Evolutionary conservation across 2,797 vertebrate genomes (phyloP).

Genomic region (Benthosema pterotum): DNA sequence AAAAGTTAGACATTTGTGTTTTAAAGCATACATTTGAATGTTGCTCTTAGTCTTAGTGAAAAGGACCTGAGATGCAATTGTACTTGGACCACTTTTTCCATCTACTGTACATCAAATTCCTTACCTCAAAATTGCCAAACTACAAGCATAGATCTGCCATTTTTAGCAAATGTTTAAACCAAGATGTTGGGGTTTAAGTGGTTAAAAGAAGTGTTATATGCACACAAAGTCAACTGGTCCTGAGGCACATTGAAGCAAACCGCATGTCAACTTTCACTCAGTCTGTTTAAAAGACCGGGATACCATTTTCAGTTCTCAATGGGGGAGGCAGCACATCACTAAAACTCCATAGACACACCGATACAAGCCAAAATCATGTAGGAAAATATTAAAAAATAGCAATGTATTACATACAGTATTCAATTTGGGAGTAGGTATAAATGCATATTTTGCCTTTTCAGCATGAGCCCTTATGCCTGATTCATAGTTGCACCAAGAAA

Average conservation of each 20-base stretch:
- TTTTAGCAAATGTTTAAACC: too few relatives aligned
- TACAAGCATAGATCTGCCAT: too few relatives aligned
- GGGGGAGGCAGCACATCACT: constrained; percentile 4
- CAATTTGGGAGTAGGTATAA: neutral
- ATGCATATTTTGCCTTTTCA: constrained; percentile 28
- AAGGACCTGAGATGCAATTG: too few relatives aligned
- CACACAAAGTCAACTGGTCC: constrained; percentile 24
- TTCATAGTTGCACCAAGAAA: neutral
- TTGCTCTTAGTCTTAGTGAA: neutral
- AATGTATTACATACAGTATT: constrained; percentile 17
- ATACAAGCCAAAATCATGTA: constrained; percentile 5
- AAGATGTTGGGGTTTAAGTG: too few relatives aligned
- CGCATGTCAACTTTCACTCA: constrained; percentile 25
- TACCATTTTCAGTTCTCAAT: constrained; percentile 15
- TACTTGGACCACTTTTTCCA: too few relatives aligned
- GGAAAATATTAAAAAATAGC: constrained; percentile 6
- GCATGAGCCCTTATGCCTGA: neutral
- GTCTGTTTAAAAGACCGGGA: constrained; percentile 1
- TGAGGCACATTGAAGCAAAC: constrained; percentile 38
- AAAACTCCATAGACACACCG: constrained; percentile 9
- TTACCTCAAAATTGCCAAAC: too few relatives aligned
- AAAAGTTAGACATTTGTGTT: constrained; percentile 13
- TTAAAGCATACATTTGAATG: constrained; percentile 9
- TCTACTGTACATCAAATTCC: too few relatives aligned
- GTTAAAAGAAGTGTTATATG: neutral